Percentiles rank a stretch among this genome's conserved stretches.
These are phyloP conservation scores for Megaceryle alcyon DNA, from an alignment of 2,797 vertebrate genomes.

Conservation along the genomic window DNA sequence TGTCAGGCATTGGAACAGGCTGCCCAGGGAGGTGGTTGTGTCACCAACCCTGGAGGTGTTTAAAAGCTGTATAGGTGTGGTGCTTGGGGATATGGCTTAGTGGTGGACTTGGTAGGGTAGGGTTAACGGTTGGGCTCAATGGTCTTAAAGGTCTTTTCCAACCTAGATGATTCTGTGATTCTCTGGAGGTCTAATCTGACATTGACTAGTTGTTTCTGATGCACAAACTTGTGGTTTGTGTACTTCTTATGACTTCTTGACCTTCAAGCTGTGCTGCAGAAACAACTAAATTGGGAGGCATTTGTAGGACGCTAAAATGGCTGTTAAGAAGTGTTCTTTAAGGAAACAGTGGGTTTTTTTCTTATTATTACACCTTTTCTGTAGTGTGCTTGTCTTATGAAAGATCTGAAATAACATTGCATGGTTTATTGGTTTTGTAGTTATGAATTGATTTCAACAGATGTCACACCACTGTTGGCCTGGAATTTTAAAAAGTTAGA, in stretches of 20 bases:
- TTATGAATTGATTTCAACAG: background rate
- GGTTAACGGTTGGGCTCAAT: too few relatives aligned
- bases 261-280: background rate
- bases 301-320: background rate
- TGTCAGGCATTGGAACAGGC: too few relatives aligned
- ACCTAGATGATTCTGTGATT: too few relatives aligned
- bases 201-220: background rate
- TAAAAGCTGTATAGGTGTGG: too few relatives aligned
- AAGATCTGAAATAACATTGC: background rate
- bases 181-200: background rate
- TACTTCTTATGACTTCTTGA: background rate
- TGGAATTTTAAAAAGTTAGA: background rate
- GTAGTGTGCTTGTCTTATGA: background rate
- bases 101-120: too few relatives aligned
- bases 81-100: too few relatives aligned
- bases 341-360: background rate
- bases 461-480: background rate
- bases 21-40: too few relatives aligned
- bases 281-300: background rate
- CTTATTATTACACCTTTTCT: background rate
- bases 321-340: background rate
- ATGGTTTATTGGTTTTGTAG: background rate
- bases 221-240: background rate
- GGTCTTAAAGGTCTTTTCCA: too few relatives aligned
- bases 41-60: too few relatives aligned